Evolutionary conservation across 1,140 invertebrate genomes (phyloP).

Genomic region (Apis laboriosa): DNA sequence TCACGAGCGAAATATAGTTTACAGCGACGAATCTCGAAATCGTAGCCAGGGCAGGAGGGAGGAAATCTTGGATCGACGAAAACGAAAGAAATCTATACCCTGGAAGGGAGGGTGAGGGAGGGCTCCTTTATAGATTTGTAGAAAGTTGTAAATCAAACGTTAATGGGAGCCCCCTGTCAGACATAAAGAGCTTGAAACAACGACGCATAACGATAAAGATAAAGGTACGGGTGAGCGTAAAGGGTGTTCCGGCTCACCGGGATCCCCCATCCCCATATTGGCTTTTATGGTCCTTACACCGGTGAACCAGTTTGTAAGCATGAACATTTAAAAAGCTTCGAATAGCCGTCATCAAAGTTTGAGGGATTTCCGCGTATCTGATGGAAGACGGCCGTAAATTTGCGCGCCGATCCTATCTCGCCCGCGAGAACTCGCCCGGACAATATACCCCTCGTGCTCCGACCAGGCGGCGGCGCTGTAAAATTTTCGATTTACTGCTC

Average conservation of each 20-base stretch:
- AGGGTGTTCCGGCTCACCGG: conserved; percentile 51
- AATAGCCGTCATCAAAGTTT: conserved; percentile 52
- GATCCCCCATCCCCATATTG: conserved; percentile 31
- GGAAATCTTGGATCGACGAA: conserved; percentile 26
- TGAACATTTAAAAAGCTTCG: conserved; percentile 51
- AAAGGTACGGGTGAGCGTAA: conserved; percentile 67
- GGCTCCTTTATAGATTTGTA: conserved; percentile 80
- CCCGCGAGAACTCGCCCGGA: not conserved
- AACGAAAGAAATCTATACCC: conserved; percentile 64
- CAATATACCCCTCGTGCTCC: not conserved
- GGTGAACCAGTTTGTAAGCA: conserved; percentile 64
- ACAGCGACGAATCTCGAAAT: not conserved
- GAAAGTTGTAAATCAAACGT: conserved; percentile 81
- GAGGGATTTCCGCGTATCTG: conserved; percentile 52
- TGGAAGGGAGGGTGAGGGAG: conserved; percentile 26
- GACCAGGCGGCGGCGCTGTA: not conserved
- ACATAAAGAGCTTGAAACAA: conserved; percentile 80
- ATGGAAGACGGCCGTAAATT: conserved; percentile 49
- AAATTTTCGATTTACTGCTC: not conserved
- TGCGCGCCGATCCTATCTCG: conserved; percentile 42
- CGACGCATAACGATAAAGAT: conserved; percentile 80
- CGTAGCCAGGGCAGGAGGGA: not conserved
- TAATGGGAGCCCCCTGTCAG: conserved; percentile 78
- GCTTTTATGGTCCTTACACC: conserved; percentile 61
- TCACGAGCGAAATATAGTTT: too few relatives aligned